phyloP scores from a whole-genome alignment of 2,888 invertebrate genomes.

The Protophormia terraenovae region DNA sequence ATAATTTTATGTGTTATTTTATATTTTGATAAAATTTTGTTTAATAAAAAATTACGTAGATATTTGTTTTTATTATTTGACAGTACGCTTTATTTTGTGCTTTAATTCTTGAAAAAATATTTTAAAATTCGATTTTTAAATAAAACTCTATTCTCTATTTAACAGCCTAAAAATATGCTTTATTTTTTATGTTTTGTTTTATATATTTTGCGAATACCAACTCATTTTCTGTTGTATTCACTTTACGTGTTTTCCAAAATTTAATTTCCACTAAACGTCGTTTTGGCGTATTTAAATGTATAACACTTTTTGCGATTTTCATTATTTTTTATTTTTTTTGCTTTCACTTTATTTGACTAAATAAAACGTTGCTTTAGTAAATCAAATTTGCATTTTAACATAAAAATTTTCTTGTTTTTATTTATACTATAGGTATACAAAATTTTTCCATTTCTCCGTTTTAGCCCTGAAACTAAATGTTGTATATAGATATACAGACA shows the following conservation, averaged over 20 bases:
- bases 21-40: not conserved
- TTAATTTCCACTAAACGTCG: constrained; percentile 69
- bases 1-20: not conserved
- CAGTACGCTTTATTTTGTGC: too few relatives aligned
- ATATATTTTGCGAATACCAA: constrained; percentile 19
- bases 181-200: not conserved
- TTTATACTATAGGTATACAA: not conserved
- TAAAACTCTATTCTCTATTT: not conserved
- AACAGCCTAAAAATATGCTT: not conserved
- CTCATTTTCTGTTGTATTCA: constrained; percentile 63
- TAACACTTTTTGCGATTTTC: constrained; percentile 69
- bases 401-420: not conserved
- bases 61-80: too few relatives aligned
- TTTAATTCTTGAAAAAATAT: too few relatives aligned
- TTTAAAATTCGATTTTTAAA: too few relatives aligned
- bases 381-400: constrained; percentile 20
- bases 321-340: constrained; percentile 22
- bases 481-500: not conserved
- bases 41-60: too few relatives aligned
- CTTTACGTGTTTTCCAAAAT: constrained; percentile 69
- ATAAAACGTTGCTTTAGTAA: not conserved
- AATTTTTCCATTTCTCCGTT: not conserved
- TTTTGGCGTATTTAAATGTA: constrained; percentile 50
- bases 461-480: constrained; percentile 5
- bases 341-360: not conserved